A percentile compares a stretch with the other conserved stretches of the same genome.
These are phyloP conservation scores for Rugalucina vietnamica DNA, from an alignment of 2,888 invertebrate species.

Conservation along the genomic window DNA sequence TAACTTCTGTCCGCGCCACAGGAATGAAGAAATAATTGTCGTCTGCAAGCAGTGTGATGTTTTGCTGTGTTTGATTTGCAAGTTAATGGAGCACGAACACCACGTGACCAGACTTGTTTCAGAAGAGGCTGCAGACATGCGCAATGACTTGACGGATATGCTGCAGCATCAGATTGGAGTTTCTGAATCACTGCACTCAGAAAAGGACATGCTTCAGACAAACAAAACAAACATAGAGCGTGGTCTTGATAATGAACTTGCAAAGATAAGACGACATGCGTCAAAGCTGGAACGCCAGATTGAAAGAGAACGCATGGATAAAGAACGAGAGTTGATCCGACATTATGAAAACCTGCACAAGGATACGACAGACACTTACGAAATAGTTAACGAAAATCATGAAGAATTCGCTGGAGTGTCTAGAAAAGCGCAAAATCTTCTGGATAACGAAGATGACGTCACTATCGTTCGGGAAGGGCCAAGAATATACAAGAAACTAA, in stretches of 20 bases:
- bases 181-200: conserved; percentile 38
- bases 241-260: conserved; percentile 44
- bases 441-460: conserved; percentile 41
- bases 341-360: conserved; percentile 40
- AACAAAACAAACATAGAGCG: conserved; percentile 35
- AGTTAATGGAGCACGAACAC: conserved; percentile 48
- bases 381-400: conserved; percentile 32
- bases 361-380: neutral
- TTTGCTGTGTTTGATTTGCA: conserved; percentile 45
- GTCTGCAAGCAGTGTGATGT: conserved; percentile 49
- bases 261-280: conserved; percentile 41
- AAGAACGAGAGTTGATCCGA: conserved; percentile 37
- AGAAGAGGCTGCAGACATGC: conserved; percentile 46
- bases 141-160: conserved; percentile 31
- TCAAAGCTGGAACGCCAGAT: conserved; percentile 48
- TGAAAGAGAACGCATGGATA: conserved; percentile 31
- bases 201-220: conserved; percentile 20
- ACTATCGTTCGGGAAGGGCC: conserved; percentile 33
- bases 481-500: conserved; percentile 25
- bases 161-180: conserved; percentile 39
- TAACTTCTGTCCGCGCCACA: conserved; percentile 44
- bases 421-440: conserved; percentile 34
- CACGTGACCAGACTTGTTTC: conserved; percentile 55
- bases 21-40: conserved; percentile 47
- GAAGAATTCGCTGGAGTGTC: conserved; percentile 17